Percentiles rank a stretch among this genome's conserved stretches.
Conservation (phyloP, 2,888 invertebrate genomes). For the Leucophenga montana region DNA sequence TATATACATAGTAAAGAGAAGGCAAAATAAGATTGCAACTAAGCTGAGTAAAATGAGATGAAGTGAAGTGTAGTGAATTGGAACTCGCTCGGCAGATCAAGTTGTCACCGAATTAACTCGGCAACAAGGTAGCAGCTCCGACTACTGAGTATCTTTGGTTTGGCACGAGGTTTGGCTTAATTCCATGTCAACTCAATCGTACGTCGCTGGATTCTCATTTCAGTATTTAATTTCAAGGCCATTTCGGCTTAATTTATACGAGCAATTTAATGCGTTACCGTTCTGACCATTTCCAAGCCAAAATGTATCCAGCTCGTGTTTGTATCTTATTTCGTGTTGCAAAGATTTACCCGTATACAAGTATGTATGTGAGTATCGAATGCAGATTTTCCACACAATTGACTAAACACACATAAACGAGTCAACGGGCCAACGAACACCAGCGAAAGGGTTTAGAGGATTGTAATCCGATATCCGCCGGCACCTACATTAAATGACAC, state of each 20-base stretch:
- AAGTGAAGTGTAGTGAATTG: no score
- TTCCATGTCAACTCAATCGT: conserved; percentile 3
- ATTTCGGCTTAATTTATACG: conserved; percentile 47
- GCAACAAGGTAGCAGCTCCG: conserved; percentile 8
- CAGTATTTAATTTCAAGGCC: conserved; percentile 49
- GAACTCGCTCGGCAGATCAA: no score
- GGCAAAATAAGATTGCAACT: no score
- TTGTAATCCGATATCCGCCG: conserved; percentile 67
- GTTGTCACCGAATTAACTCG: no score
- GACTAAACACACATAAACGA: conserved; percentile 61
- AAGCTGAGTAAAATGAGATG: no score
- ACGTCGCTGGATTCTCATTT: conserved; percentile 7
- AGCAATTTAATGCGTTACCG: conserved; percentile 34
- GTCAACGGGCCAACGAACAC: background rate
- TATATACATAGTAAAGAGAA: no score
- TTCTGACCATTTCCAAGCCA: conserved; percentile 2
- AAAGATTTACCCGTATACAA: background rate
- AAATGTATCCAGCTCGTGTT: conserved; percentile 12
- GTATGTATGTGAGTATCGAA: conserved; percentile 28
- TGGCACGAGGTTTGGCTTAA: conserved; percentile 27
- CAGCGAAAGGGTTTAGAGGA: conserved; percentile 55
- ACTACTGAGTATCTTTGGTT: conserved; percentile 1
- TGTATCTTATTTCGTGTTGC: conserved; percentile 21
- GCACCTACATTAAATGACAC: conserved; percentile 72
- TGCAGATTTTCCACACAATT: conserved; percentile 72